A percentile compares a stretch with the other conserved stretches of the same genome.
Conservation (phyloP, 2,888 invertebrate species). For the Heliconius aoede region DNA sequence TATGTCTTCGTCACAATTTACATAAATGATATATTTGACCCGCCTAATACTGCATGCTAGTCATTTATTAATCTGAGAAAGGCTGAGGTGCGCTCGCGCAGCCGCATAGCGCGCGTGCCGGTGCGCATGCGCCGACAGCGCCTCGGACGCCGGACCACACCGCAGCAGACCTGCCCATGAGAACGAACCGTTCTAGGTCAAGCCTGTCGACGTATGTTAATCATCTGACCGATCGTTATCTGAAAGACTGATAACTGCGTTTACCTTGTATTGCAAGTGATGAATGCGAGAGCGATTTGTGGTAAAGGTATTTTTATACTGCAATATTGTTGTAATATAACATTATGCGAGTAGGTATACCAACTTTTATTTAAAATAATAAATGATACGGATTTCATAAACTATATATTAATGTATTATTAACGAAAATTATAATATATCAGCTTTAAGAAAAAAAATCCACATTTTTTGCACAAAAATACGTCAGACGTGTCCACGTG, state of each 20-base stretch:
- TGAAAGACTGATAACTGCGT: conserved; percentile 43
- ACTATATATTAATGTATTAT: background rate
- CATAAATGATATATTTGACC: conserved; percentile 83
- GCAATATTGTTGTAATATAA: conserved; percentile 1
- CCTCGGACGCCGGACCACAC: conserved; percentile 72
- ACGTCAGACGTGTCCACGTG: conserved; percentile 48
- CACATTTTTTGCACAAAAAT: conserved; percentile 46
- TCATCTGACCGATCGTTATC: conserved; percentile 66
- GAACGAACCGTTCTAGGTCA: conserved; percentile 63
- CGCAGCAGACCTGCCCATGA: conserved; percentile 55
- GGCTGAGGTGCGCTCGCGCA: conserved; percentile 62
- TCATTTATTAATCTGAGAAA: conserved; percentile 79
- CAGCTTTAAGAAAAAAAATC: conserved; percentile 20
- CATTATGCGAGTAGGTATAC: background rate
- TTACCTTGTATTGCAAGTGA: conserved; percentile 34
- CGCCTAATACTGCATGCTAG: conserved; percentile 79
- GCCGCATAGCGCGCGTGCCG: conserved; percentile 80
- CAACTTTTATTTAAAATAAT: background rate
- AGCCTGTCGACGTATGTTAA: conserved; percentile 75
- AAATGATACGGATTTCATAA: background rate
- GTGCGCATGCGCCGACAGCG: conserved; percentile 71
- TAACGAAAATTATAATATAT: conserved; percentile 7
- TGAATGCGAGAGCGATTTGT: conserved; percentile 34
- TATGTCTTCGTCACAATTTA: conserved; percentile 84
- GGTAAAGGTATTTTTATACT: background rate